Conservation (phyloP, 2,113 vertebrate genomes). For the Dryoscopus gambensis region DNA sequence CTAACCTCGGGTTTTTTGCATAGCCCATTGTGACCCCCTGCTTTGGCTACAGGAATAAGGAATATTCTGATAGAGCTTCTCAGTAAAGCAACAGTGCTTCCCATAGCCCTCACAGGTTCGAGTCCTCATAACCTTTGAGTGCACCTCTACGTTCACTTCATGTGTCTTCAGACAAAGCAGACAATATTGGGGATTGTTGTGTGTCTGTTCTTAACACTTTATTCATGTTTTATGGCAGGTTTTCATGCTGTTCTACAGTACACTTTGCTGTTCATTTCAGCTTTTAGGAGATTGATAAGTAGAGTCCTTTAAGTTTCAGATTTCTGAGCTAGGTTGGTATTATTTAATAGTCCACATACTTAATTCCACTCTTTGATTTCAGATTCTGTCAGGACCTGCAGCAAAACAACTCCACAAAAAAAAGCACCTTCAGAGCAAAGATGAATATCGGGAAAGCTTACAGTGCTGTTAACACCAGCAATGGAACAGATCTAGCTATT, state of each 20-base stretch:
- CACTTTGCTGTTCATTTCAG: not conserved
- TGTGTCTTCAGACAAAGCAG: not conserved
- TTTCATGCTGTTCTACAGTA: not conserved
- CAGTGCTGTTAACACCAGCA: constrained; percentile 18
- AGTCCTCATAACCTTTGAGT: not conserved
- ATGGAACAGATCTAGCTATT: constrained; percentile 62
- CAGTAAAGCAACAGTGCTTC: not conserved
- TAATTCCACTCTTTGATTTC: constrained; percentile 13
- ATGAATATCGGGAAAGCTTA: not conserved
- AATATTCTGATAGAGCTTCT: not conserved
- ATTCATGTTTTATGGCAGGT: not conserved
- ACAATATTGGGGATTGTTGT: not conserved
- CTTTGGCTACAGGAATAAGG: not conserved
- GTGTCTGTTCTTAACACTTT: not conserved
- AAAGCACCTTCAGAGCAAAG: not conserved
- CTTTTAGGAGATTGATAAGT: not conserved
- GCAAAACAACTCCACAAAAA: not conserved
- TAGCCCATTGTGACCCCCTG: accelerated
- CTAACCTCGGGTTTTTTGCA: not conserved
- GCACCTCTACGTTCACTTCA: not conserved
- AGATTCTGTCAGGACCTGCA: not conserved
- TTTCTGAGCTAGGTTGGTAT: not conserved
- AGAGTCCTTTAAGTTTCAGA: not conserved
- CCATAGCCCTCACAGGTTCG: not conserved
- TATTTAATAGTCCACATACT: not conserved